Evolutionary conservation across 2,888 invertebrate species (phyloP), one percentile per base, ranked within the genome.

Genomic region (Bellardia pandia): DNA sequence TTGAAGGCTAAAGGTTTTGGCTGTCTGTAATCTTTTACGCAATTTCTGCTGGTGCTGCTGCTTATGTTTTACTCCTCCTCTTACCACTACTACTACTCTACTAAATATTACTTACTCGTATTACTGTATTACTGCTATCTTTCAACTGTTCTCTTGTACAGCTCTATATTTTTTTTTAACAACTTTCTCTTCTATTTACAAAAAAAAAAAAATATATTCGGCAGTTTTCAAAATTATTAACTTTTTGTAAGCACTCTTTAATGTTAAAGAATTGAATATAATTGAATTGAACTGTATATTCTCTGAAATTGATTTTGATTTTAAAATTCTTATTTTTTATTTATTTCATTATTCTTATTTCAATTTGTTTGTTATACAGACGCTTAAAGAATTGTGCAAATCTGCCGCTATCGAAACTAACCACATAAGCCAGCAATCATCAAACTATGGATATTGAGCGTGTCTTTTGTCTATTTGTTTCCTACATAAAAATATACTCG

Each of bases 301-400:
- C n/a, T 76, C 60, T n/a, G 14, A 77, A 82, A 91, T 89, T 91
- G 89, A 90, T 88, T 91, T 90, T 91, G 90, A 90, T 91, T 69
- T 91, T 89, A 68, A 76, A 85, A 75, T 45, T 75, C 62, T 76
- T 58, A 37, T 91, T 83, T 90, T 89, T 45, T 37, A 37, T 90
- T 89, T 85, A 85, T 90, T 89, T 88, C 90, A 89, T 89, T 88
- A 85, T 89, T 89, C 88, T 89, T 81, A 83, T 90, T 90, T 89
- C 90, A 87, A 85, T 90, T 89, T 89, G 90, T 91, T 90, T 91
- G 90, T 90, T 89, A 89, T 90, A 91, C 92, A 93, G 93, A 93
- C 92, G 93, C 93, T 93, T 92, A 92, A 92, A 92, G 93, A 93
- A 91, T 90, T 93, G 92, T 93, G 92, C 92, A 91, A 91, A 87